Evolutionary conservation across 1,140 invertebrate genomes (phyloP).

Genomic region (Drosophila watanabei): DNA sequence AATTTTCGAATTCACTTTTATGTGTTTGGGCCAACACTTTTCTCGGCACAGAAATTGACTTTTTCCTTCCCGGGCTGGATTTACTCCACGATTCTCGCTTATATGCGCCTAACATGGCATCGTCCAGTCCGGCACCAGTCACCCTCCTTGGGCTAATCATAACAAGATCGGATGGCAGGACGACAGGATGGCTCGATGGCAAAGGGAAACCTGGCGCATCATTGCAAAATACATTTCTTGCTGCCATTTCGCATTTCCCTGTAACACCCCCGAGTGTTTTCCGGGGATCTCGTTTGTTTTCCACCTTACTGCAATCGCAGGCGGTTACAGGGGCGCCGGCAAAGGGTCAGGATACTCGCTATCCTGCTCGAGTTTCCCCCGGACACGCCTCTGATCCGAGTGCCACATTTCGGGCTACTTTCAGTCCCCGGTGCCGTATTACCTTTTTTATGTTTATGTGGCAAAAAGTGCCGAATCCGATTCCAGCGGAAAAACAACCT

Average conservation of each 20-base stretch:
- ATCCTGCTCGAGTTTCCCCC: constrained; percentile 11
- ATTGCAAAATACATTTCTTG: constrained; percentile 65
- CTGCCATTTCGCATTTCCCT: constrained; percentile 46
- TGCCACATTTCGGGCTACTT: constrained; percentile 48
- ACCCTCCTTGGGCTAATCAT: constrained; percentile 48
- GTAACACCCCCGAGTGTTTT: background rate
- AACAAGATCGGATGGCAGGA: constrained; percentile 48
- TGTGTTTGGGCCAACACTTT: constrained; percentile 46
- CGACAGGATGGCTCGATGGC: constrained; percentile 17
- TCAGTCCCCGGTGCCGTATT: constrained; percentile 75
- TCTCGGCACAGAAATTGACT: constrained; percentile 44
- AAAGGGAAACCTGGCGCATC: constrained; percentile 70
- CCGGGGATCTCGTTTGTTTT: constrained; percentile 44
- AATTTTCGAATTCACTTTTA: constrained; percentile 80
- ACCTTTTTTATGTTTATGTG: constrained; percentile 82
- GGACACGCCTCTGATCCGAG: constrained; percentile 28
- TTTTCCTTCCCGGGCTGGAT: constrained; percentile 22
- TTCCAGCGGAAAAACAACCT: constrained; percentile 49
- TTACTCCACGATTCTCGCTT: constrained; percentile 34
- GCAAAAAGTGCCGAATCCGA: constrained; percentile 59
- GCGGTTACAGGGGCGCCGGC: constrained; percentile 3
- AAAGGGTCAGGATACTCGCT: constrained; percentile 34
- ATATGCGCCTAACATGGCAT: constrained; percentile 50
- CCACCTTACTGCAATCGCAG: constrained; percentile 65
- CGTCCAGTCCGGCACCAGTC: constrained; percentile 3